A percentile compares a stretch with the other conserved stretches of the same genome.
These are phyloP conservation scores for Colostygia pectinataria DNA, from an alignment of 2,888 invertebrate species.

Conservation along the genomic window DNA sequence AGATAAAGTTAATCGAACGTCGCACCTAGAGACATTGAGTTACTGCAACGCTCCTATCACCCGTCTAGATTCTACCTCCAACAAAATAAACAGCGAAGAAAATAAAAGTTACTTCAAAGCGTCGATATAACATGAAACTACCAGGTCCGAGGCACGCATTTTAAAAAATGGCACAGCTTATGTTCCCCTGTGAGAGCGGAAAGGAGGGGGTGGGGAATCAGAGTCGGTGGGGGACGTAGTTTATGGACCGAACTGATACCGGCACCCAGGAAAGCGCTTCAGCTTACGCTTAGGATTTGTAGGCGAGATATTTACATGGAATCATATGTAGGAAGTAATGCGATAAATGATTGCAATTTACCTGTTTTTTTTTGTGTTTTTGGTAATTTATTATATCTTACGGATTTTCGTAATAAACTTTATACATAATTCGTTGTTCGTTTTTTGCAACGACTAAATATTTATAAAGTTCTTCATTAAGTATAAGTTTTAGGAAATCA, in stretches of 20 bases:
- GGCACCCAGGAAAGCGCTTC: conserved; percentile 73
- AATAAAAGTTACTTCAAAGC: conserved; percentile 65
- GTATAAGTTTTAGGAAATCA: too few relatives aligned
- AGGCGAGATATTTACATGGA: conserved; percentile 70
- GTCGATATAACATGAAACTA: conserved; percentile 64
- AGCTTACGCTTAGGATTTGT: conserved; percentile 76
- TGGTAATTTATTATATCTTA: neutral
- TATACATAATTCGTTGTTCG: neutral
- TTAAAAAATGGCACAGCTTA: conserved; percentile 77
- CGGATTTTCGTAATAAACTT: neutral
- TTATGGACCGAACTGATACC: conserved; percentile 81
- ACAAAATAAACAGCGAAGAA: conserved; percentile 58
- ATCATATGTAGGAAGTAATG: conserved; percentile 48
- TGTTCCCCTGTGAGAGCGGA: conserved; percentile 62
- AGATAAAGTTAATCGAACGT: conserved; percentile 49
- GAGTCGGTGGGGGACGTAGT: conserved; percentile 54
- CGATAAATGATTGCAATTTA: conserved; percentile 31
- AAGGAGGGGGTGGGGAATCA: conserved; percentile 48
- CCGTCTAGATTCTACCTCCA: conserved; percentile 30
- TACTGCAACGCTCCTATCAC: conserved; percentile 51
- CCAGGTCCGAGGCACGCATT: conserved; percentile 73
- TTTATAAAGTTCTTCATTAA: too few relatives aligned
- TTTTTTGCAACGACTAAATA: neutral
- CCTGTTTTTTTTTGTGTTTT: conserved; percentile 10
- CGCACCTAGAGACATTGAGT: conserved; percentile 50